phyloP scores from a whole-genome alignment of 2,888 invertebrate species.

The Agrilus mali region DNA sequence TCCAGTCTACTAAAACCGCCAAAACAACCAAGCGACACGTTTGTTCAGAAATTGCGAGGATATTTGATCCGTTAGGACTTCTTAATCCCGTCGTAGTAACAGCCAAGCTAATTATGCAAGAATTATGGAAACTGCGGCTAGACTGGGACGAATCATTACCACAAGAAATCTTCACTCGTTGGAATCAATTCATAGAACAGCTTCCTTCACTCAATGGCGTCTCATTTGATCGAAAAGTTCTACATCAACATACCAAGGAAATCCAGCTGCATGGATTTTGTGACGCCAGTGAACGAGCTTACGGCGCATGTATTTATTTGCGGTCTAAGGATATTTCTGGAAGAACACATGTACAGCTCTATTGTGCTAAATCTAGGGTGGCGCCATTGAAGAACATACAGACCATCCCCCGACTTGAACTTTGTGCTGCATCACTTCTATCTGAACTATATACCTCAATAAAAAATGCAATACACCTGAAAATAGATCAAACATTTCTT shows the following conservation, averaged over 20 bases:
- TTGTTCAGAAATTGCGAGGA: constrained; percentile 10
- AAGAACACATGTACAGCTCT: background rate
- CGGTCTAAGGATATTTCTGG: background rate
- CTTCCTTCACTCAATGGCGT: constrained; percentile 4
- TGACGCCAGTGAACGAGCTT: constrained; percentile 9
- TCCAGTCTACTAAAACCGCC: too few species aligned
- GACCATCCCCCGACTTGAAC: constrained; percentile 18
- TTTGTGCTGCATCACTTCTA: constrained; percentile 17
- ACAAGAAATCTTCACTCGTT: constrained; percentile 3
- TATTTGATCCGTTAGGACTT: constrained; percentile 15
- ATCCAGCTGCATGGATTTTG: constrained; percentile 13
- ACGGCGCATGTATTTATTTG: constrained; percentile 6
- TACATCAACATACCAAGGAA: too few species aligned
- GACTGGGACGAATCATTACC: constrained; percentile 19
- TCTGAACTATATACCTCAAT: constrained; percentile 9
- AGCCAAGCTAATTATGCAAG: constrained; percentile 18
- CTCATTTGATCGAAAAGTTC: too few species aligned
- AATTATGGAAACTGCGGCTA: constrained; percentile 14
- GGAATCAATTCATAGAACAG: constrained; percentile 1
- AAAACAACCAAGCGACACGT: constrained; percentile 2
- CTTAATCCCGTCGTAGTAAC: constrained; percentile 15
- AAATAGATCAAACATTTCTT: constrained; percentile 2
- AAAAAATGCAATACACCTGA: background rate
- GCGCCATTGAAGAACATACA: constrained; percentile 8
- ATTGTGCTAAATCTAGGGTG: constrained; percentile 7